phyloP scores from a whole-genome alignment of 2,888 invertebrate genomes.

The Beris morrisii region DNA sequence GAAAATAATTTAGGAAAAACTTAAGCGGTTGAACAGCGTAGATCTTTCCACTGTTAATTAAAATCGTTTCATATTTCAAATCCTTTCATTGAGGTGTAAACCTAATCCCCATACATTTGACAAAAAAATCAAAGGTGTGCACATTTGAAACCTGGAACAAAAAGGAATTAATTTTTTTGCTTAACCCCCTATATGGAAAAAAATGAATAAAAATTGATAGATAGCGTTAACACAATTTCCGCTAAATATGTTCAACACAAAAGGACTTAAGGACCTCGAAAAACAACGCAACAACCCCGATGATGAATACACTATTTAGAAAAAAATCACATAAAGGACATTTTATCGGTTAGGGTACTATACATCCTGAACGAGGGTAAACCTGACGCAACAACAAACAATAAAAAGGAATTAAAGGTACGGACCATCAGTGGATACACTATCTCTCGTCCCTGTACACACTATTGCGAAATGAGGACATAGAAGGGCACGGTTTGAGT shows the following conservation, averaged over 20 bases:
- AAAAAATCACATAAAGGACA: constrained; percentile 19
- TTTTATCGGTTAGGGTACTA: constrained; percentile 24
- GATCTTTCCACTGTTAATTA: no score
- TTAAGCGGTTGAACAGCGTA: no score
- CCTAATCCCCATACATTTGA: no score
- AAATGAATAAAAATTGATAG: constrained; percentile 25
- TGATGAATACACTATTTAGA: constrained; percentile 2
- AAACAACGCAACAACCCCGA: constrained; percentile 27
- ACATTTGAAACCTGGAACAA: no score
- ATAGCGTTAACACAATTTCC: constrained; percentile 34
- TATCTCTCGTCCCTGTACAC: constrained; percentile 8
- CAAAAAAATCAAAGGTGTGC: no score
- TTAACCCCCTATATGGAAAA: no score
- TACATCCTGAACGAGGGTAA: constrained; percentile 11
- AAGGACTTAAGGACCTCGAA: constrained; percentile 16
- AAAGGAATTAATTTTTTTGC: no score
- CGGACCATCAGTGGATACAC: constrained; percentile 8
- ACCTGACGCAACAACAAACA: constrained; percentile 38
- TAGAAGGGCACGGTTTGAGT: constrained; percentile 27
- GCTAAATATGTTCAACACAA: constrained; percentile 31
- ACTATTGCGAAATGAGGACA: constrained; percentile 27
- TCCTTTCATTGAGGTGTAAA: no score
- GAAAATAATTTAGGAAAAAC: no score
- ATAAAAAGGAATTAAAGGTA: constrained; percentile 39
- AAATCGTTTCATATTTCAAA: no score